These are phyloP conservation scores for Mobula hypostoma DNA, from an alignment of 2,113 vertebrate species.

Conservation along the genomic window DNA sequence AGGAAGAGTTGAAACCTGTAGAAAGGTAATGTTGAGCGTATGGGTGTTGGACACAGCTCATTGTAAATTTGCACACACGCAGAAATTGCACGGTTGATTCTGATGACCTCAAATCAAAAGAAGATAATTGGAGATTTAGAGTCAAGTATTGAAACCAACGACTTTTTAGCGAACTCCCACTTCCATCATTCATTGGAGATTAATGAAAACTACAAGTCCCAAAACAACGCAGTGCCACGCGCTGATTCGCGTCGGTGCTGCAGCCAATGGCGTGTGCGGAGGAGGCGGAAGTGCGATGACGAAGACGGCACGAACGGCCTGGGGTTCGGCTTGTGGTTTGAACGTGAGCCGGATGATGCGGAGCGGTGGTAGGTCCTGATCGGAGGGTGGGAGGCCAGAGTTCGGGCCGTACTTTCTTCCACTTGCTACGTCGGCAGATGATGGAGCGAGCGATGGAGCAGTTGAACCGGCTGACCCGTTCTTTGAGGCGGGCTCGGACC, in stretches of 20 bases:
- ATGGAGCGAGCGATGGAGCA: constrained; percentile 98
- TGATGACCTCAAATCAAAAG: too few species aligned
- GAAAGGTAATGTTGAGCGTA: too few species aligned
- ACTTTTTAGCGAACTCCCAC: not conserved
- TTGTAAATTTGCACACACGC: too few species aligned
- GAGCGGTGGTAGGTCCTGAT: constrained; percentile 35
- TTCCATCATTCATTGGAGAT: not conserved
- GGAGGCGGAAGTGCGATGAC: too few species aligned
- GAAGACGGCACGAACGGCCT: too few species aligned
- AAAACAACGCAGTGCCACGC: not conserved
- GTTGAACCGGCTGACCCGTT: constrained; percentile 85
- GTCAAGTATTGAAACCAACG: too few species aligned
- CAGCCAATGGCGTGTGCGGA: not conserved
- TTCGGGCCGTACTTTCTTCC: constrained; percentile 31
- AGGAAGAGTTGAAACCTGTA: too few species aligned
- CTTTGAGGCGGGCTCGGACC: constrained; percentile 86
- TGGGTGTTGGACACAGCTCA: too few species aligned
- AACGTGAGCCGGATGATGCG: constrained; percentile 6
- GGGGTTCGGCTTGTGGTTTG: too few species aligned
- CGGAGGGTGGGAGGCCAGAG: not conserved
- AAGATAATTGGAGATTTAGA: too few species aligned
- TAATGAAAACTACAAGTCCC: not conserved
- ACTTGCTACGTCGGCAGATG: constrained; percentile 46
- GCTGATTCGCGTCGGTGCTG: not conserved
- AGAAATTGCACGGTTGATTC: too few species aligned